Base-by-base conservation (phyloP, 2,113 vertebrate genomes). In the Mandrillus leucophaeus region DNA sequence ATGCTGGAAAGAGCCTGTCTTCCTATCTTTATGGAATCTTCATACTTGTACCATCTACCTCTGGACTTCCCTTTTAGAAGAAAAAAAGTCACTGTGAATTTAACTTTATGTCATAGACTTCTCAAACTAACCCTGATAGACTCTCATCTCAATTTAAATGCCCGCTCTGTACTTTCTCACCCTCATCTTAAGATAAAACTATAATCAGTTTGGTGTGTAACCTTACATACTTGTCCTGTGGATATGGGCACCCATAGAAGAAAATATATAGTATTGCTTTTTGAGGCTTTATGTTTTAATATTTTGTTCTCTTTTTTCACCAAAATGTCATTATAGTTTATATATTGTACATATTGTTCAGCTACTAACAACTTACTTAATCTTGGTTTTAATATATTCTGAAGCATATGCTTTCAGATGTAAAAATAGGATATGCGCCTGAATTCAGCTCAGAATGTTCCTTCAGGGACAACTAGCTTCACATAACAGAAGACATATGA, bases 391-490 rank as follows among this genome's bases (percentile, higher is more conserved):
- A 86, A 27, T 86, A 75, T 80, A 80, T 88, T 89, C 50, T 85
- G 45, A 80, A 90, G 55, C 45, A 92, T 52, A 81, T 66, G 43
- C 32, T 90, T 93, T 88, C 70, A 70, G n/a, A 72, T 95, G 12
- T 61, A 88, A 95, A 83, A 72, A n/a, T 66, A 61, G 66, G 13
- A 32, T 57, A 81, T 23, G 23, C 64, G n/a, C 18, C 50, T 95
- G 22, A 92, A 43, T 92, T 89, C 50, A 73, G 64, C n/a, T 95
- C 59, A 73, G 79, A 92, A 79, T 80, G 72, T 72, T 95, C 52
- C n/a, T 86, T 81, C 64, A 57, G 10, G 27, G 48, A 81, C 35
- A 50, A 22, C 8, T 40, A 35, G 10, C 48, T 86, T 73, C 25
- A n/a, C 83, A 87, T 5, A 52, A 23, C 27, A 66, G 6, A 68